These are phyloP conservation scores for Sphaeramia orbicularis DNA, from an alignment of 2,797 vertebrate species.

Conservation along the genomic window DNA sequence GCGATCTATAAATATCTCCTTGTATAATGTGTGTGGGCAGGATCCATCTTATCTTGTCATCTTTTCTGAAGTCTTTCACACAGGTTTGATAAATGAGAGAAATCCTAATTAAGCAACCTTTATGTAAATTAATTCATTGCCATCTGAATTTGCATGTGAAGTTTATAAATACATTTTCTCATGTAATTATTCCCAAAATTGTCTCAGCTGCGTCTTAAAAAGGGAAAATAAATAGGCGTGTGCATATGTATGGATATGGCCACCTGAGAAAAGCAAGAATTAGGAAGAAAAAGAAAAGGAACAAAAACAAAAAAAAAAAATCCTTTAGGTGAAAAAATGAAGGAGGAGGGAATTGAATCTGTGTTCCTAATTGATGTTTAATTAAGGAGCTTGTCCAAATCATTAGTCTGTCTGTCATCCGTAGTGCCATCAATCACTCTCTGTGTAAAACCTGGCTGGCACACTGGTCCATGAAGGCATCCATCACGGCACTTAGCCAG, in stretches of 20 bases:
- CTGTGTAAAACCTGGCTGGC: constrained; percentile 63
- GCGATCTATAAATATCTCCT: constrained; percentile 1
- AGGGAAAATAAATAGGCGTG: neutral
- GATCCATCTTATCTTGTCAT: constrained; percentile 24
- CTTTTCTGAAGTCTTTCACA: constrained; percentile 23
- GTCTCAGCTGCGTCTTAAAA: constrained; percentile 35
- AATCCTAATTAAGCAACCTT: constrained; percentile 56
- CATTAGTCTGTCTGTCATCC: constrained; percentile 81
- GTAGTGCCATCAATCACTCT: constrained; percentile 78
- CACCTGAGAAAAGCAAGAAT: constrained; percentile 12
- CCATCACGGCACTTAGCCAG: constrained; percentile 73
- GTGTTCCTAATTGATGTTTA: constrained; percentile 82
- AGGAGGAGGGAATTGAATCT: constrained; percentile 60
- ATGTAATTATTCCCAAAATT: constrained; percentile 37
- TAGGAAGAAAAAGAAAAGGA: neutral
- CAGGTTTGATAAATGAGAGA: constrained; percentile 57
- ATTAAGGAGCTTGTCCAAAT: constrained; percentile 83
- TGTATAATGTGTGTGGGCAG: constrained; percentile 13
- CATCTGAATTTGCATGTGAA: constrained; percentile 46
- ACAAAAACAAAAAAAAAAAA: too few species aligned
- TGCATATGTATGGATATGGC: neutral
- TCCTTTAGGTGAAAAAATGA: neutral
- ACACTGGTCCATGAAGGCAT: constrained; percentile 65
- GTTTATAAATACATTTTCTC: constrained; percentile 46
- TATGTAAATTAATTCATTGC: constrained; percentile 68